These are phyloP conservation scores for Caenorhabditis briggsae DNA, from an alignment of 1,140 invertebrate species.

Conservation along the genomic window DNA sequence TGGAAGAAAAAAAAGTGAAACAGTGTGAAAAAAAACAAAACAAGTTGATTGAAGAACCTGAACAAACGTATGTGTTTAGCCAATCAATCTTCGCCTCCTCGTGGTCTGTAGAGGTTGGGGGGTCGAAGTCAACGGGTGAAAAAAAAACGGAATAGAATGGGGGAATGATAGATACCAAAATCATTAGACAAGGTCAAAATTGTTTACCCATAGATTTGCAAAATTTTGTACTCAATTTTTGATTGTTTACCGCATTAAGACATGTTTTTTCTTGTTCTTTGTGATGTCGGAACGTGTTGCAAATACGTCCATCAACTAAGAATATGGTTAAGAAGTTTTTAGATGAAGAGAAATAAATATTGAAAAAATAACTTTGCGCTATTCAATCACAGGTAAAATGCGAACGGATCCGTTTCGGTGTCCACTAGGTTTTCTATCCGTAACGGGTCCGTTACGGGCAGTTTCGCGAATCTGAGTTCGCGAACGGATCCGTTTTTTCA, in stretches of 20 bases:
- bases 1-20: background rate
- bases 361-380: no score
- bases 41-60: slow-evolving; percentile 54
- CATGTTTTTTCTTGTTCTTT: background rate
- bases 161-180: slow-evolving; percentile 38
- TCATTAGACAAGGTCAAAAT: slow-evolving; percentile 46
- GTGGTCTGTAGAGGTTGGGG: slow-evolving; percentile 7
- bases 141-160: slow-evolving; percentile 26
- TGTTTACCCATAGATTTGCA: slow-evolving; percentile 1
- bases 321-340: no score
- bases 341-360: no score
- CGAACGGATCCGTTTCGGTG: no score
- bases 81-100: slow-evolving; percentile 42
- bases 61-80: slow-evolving; percentile 34
- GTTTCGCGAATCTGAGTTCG: no score
- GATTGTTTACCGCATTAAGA: background rate
- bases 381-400: no score
- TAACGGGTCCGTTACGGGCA: no score
- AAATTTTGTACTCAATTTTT: background rate
- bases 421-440: no score
- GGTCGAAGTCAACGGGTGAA: background rate
- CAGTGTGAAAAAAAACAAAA: slow-evolving; percentile 27
- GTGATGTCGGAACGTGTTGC: no score
- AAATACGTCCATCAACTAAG: no score
- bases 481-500: no score